Percentiles rank a stretch among this genome's conserved stretches.
Conservation (phyloP, 2,113 vertebrate genomes). For the Vidua chalybeata region DNA sequence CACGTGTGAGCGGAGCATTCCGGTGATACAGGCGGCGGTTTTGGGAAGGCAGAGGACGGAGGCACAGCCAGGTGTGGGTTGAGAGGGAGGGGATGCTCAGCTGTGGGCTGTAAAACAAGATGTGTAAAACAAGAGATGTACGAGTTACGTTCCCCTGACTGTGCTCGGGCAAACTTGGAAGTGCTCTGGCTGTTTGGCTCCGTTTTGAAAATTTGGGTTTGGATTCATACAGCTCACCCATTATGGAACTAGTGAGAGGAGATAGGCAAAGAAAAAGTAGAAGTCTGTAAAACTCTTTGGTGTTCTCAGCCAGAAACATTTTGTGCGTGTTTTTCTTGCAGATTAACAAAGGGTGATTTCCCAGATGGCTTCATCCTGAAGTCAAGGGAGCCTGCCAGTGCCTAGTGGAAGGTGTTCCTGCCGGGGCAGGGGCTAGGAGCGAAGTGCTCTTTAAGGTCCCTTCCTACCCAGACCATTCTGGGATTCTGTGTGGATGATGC, state of each 20-base stretch:
- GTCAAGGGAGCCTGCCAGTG: not conserved
- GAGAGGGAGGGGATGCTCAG: not conserved
- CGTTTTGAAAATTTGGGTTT: not conserved
- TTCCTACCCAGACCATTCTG: not conserved
- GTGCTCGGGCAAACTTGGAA: rapidly evolving
- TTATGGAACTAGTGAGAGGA: rapidly evolving
- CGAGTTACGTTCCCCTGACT: not conserved
- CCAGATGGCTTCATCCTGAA: not conserved
- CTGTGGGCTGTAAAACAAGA: not conserved
- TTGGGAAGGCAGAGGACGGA: not conserved
- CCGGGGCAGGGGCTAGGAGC: not conserved
- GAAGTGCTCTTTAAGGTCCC: not conserved
- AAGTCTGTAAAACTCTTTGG: rapidly evolving
- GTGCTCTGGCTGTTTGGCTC: too few species aligned
- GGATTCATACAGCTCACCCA: rapidly evolving
- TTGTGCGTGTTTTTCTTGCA: not conserved
- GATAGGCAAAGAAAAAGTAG: rapidly evolving
- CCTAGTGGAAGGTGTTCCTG: not conserved
- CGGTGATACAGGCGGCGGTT: rapidly evolving
- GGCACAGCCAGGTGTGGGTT: not conserved
- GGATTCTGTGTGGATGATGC: not conserved
- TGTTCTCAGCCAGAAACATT: rapidly evolving
- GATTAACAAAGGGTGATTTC: not conserved
- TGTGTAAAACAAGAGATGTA: rapidly evolving
- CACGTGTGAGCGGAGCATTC: not conserved